These are phyloP conservation scores for Peromyscus polionotus DNA, from an alignment of 2,113 vertebrate genomes.

Conservation along the genomic window DNA sequence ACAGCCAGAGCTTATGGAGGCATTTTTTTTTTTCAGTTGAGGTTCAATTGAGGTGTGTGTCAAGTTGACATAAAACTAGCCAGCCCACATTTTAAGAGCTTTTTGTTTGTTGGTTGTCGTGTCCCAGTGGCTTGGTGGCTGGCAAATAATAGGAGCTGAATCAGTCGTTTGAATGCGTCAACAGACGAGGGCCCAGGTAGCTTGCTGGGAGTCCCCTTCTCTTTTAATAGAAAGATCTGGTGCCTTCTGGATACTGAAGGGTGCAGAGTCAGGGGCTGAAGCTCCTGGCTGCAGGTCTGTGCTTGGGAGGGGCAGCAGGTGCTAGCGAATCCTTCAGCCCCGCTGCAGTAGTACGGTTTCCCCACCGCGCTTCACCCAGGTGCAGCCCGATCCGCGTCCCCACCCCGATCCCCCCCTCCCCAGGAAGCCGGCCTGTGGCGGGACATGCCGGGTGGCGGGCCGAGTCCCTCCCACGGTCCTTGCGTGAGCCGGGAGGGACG, in stretches of 20 bases:
- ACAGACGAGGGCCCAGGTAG: not conserved
- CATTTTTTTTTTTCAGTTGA: not conserved
- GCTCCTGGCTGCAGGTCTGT: rapidly evolving
- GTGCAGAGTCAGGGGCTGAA: not conserved
- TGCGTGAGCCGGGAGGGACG: constrained; percentile 86
- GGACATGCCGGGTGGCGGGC: constrained; percentile 44
- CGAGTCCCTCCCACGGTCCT: constrained; percentile 45
- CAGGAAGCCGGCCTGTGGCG: not conserved
- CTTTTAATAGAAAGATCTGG: not conserved
- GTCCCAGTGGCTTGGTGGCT: not conserved
- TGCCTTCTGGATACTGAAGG: not conserved
- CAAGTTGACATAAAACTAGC: not conserved
- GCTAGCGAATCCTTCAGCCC: rapidly evolving
- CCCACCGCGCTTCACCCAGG: not conserved
- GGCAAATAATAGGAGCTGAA: not conserved
- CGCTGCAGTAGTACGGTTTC: not conserved
- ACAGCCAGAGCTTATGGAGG: not conserved
- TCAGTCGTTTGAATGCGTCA: not conserved
- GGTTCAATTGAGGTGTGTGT: not conserved
- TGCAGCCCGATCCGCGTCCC: not conserved
- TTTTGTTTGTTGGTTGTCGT: not conserved
- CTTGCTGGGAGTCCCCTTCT: not conserved
- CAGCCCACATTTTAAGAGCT: not conserved
- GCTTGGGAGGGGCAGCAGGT: not conserved
- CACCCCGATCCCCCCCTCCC: not conserved